A percentile compares a stretch with the other conserved stretches of the same genome.
Conservation (phyloP, 2,888 invertebrate species). For the Eupithecia subfuscata region DNA sequence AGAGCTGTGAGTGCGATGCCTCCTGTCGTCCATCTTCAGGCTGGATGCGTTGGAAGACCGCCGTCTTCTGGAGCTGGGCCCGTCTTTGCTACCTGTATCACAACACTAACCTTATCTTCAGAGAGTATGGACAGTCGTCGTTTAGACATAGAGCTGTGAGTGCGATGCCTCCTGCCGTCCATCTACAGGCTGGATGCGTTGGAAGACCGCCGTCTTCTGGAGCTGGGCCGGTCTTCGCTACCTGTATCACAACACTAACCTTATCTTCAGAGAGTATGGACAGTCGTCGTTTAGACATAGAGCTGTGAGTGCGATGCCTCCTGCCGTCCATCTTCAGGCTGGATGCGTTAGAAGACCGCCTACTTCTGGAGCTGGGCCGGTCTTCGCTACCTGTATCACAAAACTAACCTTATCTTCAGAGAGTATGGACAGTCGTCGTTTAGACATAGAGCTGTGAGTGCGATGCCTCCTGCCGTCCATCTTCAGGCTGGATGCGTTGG, state of each 20-base stretch:
- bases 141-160: conserved; percentile 60
- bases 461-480: too few species aligned
- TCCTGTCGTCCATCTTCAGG: conserved; percentile 49
- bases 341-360: conserved; percentile 25
- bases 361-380: conserved; percentile 21
- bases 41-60: conserved; percentile 26
- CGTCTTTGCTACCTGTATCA: too few species aligned
- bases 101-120: conserved; percentile 51
- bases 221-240: conserved; percentile 20
- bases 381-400: conserved; percentile 2
- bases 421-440: too few species aligned
- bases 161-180: conserved; percentile 53
- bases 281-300: conserved; percentile 60
- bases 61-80: conserved; percentile 20
- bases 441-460: too few species aligned
- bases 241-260: conserved; percentile 7
- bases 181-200: conserved; percentile 28
- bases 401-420: too few species aligned
- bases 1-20: conserved; percentile 56
- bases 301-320: conserved; percentile 56
- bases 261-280: conserved; percentile 68
- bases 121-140: conserved; percentile 68
- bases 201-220: conserved; percentile 24
- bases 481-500: too few species aligned
- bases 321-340: conserved; percentile 48